Conservation (phyloP, 2,113 vertebrate species). For the Cyanocitta stelleri region DNA sequence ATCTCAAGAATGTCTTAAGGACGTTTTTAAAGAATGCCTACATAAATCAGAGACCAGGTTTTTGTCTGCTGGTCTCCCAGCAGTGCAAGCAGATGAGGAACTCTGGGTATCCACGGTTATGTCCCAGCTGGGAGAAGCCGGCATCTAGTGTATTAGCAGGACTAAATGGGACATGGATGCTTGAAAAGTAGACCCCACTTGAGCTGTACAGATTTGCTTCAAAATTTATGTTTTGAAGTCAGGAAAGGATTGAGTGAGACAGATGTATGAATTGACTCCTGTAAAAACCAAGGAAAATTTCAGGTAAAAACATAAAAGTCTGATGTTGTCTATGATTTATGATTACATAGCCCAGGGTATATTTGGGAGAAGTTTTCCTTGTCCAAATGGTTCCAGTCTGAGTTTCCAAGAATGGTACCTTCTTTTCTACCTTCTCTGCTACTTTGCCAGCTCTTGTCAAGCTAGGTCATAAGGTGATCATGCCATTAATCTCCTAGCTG, state of each 20-base stretch:
- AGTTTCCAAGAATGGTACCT: background rate
- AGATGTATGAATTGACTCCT: background rate
- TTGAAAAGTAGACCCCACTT: background rate
- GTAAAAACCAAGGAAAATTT: background rate
- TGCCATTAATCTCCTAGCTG: background rate
- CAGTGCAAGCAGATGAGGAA: background rate
- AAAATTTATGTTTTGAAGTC: background rate
- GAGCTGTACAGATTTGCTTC: background rate
- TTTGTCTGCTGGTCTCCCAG: background rate
- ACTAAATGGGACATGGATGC: background rate
- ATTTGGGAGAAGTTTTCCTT: slow-evolving; percentile 4
- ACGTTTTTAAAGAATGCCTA: background rate
- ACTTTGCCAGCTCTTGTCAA: slow-evolving; percentile 38
- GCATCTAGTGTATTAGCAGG: background rate
- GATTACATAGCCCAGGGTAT: background rate
- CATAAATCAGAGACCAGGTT: background rate
- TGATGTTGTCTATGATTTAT: background rate
- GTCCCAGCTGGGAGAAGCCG: background rate
- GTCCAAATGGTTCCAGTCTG: background rate
- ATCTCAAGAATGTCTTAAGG: background rate
- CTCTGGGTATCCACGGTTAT: background rate
- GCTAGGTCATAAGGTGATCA: slow-evolving; percentile 11
- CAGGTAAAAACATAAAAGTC: background rate
- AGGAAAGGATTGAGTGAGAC: background rate
- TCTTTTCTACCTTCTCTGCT: background rate